Evolutionary conservation across 1,140 invertebrate species (phyloP), one percentile per base, ranked within the genome.

Genomic region (Drosophila equinoxialis): DNA sequence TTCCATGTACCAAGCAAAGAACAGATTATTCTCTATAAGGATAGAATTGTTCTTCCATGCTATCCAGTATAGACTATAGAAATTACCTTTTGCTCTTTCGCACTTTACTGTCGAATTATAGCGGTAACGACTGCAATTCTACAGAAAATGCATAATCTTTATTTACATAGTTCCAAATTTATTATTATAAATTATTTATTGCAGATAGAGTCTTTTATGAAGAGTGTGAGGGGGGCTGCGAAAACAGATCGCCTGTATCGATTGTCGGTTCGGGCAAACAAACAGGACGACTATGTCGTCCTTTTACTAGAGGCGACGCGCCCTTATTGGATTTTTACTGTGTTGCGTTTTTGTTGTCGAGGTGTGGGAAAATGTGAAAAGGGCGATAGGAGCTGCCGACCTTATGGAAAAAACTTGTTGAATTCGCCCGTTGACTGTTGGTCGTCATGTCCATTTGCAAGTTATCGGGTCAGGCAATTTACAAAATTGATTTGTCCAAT

Each of bases 401-500:
- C 45, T 51, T 23, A 51, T 51, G 45, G 45, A 23, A 51, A 23
- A 51, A 23, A 51, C 45, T 51, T 51, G 45, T 51, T 51, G 45
- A 51, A 51, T 51, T 51, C 20, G 17, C 17, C 45, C 45, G 17
- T 48, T 11, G 17, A 51, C 45, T 1, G 35, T 11, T 0, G 35
- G 30, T 30, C 11, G 11, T 39, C 37, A 10, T 51, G 17, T 51
- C 45, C 45, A 51, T 51, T 51, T 51, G 45, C 45, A 51, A 51
- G 45, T 51, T 51, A 51, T 51, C 45, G 45, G 45, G 8, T 51
- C 17, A 51, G 45, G 45, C 45, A 51, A 51, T 51, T 51, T 51
- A 51, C 17, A 51, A 51, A 23, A 51, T 51, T 51, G 45, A 51
- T 51, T 51, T 51, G 45, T 51, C 45, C 45, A 51, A 51, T 51